Percentiles rank a stretch among this genome's conserved stretches.
Conservation (phyloP, 2,797 vertebrate genomes). For the Etheostoma perlongum region DNA sequence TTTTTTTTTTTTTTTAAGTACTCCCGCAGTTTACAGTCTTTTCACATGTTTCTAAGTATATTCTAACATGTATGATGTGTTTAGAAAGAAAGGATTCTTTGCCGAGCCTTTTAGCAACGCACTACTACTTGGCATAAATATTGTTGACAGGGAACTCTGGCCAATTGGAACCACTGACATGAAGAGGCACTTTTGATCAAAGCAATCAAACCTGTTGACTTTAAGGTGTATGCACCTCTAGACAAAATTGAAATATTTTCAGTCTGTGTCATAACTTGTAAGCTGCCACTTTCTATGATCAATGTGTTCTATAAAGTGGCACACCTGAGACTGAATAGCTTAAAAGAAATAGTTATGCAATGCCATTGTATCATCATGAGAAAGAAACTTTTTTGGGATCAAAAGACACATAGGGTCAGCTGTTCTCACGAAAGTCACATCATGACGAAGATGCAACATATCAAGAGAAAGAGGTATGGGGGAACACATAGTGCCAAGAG, state of each 20-base stretch:
- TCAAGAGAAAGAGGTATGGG: slow-evolving; percentile 53
- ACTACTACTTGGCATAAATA: slow-evolving; percentile 1
- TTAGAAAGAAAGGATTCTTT: no score
- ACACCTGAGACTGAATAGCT: background rate
- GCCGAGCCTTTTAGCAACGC: background rate
- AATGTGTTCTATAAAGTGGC: slow-evolving; percentile 7
- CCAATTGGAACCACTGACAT: slow-evolving; percentile 9
- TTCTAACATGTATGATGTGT: no score
- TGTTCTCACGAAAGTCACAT: slow-evolving; percentile 49
- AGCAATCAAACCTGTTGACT: slow-evolving; percentile 7
- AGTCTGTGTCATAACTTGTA: background rate
- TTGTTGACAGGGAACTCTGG: background rate
- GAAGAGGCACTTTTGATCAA: background rate
- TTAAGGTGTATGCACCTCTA: background rate
- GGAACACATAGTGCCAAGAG: slow-evolving; percentile 33
- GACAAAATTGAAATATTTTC: background rate
- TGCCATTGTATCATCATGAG: background rate
- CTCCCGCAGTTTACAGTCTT: no score
- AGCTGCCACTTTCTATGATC: background rate
- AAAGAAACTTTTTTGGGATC: background rate
- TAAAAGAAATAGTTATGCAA: background rate
- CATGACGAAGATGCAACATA: slow-evolving; percentile 50
- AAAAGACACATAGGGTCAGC: slow-evolving; percentile 18
- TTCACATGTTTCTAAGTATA: no score
- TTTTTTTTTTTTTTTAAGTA: no score